Base-by-base conservation (phyloP, 1,140 invertebrate species). In the Nasonia vitripennis region DNA sequence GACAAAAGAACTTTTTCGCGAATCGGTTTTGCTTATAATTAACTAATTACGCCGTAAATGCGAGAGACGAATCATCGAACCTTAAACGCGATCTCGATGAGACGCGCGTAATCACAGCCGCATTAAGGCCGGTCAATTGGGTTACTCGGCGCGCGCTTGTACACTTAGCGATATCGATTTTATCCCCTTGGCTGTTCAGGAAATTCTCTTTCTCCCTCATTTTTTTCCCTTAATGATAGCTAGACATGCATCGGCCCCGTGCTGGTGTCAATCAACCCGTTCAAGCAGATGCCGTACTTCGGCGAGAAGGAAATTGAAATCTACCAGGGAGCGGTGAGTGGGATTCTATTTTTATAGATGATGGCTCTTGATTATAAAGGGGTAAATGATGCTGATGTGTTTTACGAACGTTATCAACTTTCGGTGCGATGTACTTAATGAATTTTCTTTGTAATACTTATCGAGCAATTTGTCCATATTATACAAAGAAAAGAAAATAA, bases 231-330 rank as follows among this genome's bases (percentile, higher is more conserved):
- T 91, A 91, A 91, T 84, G 23, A 11, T 12, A 83, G 87, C 78
- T 88, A 97, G 96, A 97, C 97, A 34, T 97, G 97, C 91, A 97
- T 97, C 88, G 97, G 97, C 14, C 96, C 96, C 71, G 96, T 97
- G 34, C 91, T 97, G 77, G 96, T 97, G 67, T 96, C 96, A 0
- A 95, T 97, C 27, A 97, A 97, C 91, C 97, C 97, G 11, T 97
- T 97, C 92, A 96, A 96, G 91, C 95, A 96, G 88, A 94, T 97
- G 93, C 94, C 94, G 17, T 96, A 96, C 89, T 97, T 96, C 90
- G 94, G 95, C 34, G 96, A 96, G 27, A 96, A 95, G 84, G 96
- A 97, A 91, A 94, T 97, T 80, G 95, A 96, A 88, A 93, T 95
- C 87, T 97, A 97, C 88, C 96, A 97, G 91, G 96, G 96, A 88